Evolutionary conservation across 2,888 invertebrate species (phyloP).

Genomic region (Microplitis deprimator): DNA sequence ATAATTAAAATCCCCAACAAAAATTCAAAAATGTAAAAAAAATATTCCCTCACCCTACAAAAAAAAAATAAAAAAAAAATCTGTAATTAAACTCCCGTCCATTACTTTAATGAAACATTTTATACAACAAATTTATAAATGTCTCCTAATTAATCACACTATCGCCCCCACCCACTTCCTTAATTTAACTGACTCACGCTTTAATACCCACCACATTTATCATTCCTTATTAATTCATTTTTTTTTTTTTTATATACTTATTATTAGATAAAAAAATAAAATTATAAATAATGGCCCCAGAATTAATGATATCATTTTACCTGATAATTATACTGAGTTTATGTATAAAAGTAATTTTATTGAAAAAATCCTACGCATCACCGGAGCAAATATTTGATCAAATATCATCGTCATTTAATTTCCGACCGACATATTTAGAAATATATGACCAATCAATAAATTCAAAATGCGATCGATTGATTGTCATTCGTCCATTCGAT

Average conservation of each 20-base stretch:
- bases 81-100: background rate
- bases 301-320: background rate
- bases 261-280: background rate
- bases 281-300: background rate
- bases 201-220: background rate
- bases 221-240: background rate
- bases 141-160: background rate
- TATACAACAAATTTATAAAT: background rate
- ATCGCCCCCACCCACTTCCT: background rate
- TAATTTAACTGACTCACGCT: background rate
- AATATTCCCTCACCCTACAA: no score
- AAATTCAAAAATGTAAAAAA: no score
- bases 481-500: background rate
- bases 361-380: background rate
- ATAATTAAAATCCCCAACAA: no score
- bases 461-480: background rate
- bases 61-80: no score
- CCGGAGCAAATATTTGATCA: background rate
- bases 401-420: background rate
- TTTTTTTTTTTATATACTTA: background rate
- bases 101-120: background rate
- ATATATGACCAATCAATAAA: background rate
- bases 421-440: background rate
- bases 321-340: background rate
- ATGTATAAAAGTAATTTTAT: background rate